Evolutionary conservation across 1,140 invertebrate species (phyloP), one percentile per base, ranked within the genome.

Genomic region (Rhynchophorus ferrugineus): DNA sequence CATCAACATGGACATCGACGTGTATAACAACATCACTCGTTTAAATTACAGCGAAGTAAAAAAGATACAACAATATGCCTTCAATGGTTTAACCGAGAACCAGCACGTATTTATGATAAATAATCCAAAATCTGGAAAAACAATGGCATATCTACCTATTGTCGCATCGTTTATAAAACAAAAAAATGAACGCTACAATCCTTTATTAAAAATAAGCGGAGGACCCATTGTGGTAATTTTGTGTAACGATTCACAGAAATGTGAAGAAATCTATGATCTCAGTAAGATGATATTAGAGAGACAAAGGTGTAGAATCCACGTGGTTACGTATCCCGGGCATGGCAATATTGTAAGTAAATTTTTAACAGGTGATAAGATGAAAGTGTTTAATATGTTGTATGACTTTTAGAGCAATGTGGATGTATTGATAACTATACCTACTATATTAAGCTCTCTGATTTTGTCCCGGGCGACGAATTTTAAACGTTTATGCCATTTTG

Each of bases 71-170:
- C 65, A 65, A 1, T 68, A 75, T 8, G 67, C 70, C 0, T 77
- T 75, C 74, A 57, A 62, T 20, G 66, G 69, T 3, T 68, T 77
- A 46, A 58, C 75, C 24, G 61, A 73, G 3, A 70, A 71, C 0
- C 66, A 71, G 24, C 73, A 75, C 49, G 53, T 71, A 1, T 70
- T 74, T 38, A 61, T 75, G 52, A 60, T 78, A 0, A 65, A 70
- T 49, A 66, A 70, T 2, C 47, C 60, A 11, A 56, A 60, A 13
- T 70, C 73, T 49, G 76, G 76, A 1, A 78, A 76, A 60, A 75
- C 76, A 8, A 60, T 77, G 48, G 71, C 72, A 0, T 76, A 77
- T 63, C 52, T 76, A 11, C 74, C 74, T 1, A 67, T 72, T 3
- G 59, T 77, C 1, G 71, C 69, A 51, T 61, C 69, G 3, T 62